A percentile compares a stretch with the other conserved stretches of the same genome.
phyloP scores from a whole-genome alignment of 2,888 invertebrate genomes.

The Dastarcus helophoroides region DNA sequence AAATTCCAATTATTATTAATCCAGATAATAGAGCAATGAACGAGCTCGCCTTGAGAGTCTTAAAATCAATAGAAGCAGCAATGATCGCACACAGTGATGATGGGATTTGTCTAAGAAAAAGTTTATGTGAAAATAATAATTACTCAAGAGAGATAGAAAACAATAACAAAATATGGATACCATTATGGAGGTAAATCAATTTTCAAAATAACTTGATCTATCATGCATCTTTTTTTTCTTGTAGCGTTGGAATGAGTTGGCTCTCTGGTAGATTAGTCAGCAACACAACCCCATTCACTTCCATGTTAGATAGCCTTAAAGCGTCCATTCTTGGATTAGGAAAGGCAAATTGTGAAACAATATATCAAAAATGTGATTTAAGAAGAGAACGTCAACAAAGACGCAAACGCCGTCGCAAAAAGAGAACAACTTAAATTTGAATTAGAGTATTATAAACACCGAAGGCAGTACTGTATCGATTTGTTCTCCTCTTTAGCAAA shows the following conservation, averaged over 20 bases:
- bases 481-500: no score
- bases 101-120: conserved; percentile 48
- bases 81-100: conserved; percentile 41
- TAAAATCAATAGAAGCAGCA: conserved; percentile 47
- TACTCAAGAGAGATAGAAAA: conserved; percentile 44
- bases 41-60: conserved; percentile 43
- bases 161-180: conserved; percentile 55
- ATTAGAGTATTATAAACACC: no score
- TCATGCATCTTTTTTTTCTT: conserved; percentile 17
- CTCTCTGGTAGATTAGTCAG: conserved; percentile 44
- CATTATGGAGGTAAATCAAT: conserved; percentile 58
- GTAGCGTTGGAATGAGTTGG: conserved; percentile 70
- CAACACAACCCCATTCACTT: conserved; percentile 34
- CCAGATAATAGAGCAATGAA: conserved; percentile 38
- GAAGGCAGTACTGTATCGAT: no score
- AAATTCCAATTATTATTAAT: conserved; percentile 23
- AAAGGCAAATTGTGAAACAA: conserved; percentile 49
- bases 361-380: conserved; percentile 48
- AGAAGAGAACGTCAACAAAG: conserved; percentile 32
- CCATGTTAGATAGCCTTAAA: conserved; percentile 48
- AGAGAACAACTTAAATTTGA: no score
- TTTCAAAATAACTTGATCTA: background rate
- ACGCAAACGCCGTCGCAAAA: no score
- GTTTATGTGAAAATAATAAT: conserved; percentile 57
- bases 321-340: conserved; percentile 59